Conservation (phyloP, 2,888 invertebrate species). For the Flexamia atlantica region DNA sequence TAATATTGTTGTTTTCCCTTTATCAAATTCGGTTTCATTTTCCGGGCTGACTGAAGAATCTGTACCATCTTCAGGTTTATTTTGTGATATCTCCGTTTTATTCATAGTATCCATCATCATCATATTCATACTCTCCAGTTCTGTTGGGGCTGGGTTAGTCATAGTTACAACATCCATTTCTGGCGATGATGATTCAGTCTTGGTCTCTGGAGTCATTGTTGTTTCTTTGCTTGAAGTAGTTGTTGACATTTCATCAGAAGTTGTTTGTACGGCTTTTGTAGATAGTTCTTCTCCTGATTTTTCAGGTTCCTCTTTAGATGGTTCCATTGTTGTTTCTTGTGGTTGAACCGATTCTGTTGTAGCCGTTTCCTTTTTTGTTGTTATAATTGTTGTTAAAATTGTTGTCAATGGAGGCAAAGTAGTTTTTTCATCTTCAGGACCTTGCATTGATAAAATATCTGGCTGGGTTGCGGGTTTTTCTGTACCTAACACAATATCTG, state of each 20-base stretch:
- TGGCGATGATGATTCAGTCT: conserved; percentile 60
- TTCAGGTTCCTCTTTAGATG: background rate
- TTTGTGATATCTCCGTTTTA: background rate
- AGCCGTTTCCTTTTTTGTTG: conserved; percentile 56
- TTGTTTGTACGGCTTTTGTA: conserved; percentile 44
- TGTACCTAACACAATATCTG: conserved; percentile 16
- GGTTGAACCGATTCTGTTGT: conserved; percentile 67
- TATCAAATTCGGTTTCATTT: conserved; percentile 2
- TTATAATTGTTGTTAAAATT: conserved; percentile 55
- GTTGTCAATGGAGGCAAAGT: conserved; percentile 53
- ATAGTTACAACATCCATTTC: conserved; percentile 40
- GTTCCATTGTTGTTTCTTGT: conserved; percentile 63
- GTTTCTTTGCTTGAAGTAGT: conserved; percentile 15
- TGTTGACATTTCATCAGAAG: conserved; percentile 17
- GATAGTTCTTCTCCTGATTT: conserved; percentile 51
- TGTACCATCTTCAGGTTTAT: background rate
- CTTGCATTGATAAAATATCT: conserved; percentile 36
- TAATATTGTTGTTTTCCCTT: conserved; percentile 16
- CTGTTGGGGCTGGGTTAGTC: background rate
- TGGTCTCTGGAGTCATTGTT: conserved; percentile 63
- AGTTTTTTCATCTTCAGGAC: conserved; percentile 32
- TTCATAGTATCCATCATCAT: background rate
- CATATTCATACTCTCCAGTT: conserved; percentile 36
- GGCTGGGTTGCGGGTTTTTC: conserved; percentile 2
- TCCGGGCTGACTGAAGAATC: background rate